These are phyloP conservation scores for Sitophilus oryzae DNA, from an alignment of 1,140 invertebrate species.

Conservation along the genomic window DNA sequence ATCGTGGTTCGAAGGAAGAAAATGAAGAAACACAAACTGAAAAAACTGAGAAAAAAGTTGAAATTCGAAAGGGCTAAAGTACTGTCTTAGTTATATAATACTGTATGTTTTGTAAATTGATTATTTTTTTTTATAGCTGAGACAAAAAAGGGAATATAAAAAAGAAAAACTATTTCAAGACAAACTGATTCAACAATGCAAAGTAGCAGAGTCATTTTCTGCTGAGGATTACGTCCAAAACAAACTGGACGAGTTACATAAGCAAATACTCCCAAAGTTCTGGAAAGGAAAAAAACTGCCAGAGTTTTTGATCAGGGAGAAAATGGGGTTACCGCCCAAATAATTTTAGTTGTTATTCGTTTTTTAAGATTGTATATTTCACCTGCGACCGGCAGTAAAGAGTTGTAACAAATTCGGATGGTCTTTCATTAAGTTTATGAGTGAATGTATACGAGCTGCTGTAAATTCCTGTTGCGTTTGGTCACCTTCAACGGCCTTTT, in stretches of 20 bases:
- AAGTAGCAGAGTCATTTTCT: constrained; percentile 67
- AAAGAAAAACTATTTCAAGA: constrained; percentile 75
- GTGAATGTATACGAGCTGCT: constrained; percentile 31
- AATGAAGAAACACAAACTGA: constrained; percentile 81
- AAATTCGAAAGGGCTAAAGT: constrained; percentile 66
- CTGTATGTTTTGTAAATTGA: constrained; percentile 14
- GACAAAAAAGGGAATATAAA: constrained; percentile 58
- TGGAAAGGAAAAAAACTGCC: constrained; percentile 63
- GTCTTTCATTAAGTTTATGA: constrained; percentile 34
- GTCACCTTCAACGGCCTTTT: constrained; percentile 16
- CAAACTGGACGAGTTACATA: constrained; percentile 56
- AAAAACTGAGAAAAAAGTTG: constrained; percentile 72
- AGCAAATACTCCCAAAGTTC: constrained; percentile 54
- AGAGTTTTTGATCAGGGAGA: constrained; percentile 54
- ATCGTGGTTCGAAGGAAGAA: constrained; percentile 74
- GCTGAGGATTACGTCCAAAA: constrained; percentile 63
- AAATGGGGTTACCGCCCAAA: constrained; percentile 40
- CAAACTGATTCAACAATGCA: constrained; percentile 60
- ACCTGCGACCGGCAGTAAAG: constrained; percentile 33
- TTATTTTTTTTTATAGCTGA: constrained; percentile 44
- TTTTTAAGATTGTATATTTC: neutral
- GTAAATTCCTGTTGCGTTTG: constrained; percentile 31
- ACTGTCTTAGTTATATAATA: constrained; percentile 11
- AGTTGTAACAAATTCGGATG: constrained; percentile 35
- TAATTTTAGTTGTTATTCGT: neutral